These are phyloP conservation scores for Dromococcyx pavoninus DNA, from an alignment of 2,797 vertebrate genomes.

Conservation along the genomic window DNA sequence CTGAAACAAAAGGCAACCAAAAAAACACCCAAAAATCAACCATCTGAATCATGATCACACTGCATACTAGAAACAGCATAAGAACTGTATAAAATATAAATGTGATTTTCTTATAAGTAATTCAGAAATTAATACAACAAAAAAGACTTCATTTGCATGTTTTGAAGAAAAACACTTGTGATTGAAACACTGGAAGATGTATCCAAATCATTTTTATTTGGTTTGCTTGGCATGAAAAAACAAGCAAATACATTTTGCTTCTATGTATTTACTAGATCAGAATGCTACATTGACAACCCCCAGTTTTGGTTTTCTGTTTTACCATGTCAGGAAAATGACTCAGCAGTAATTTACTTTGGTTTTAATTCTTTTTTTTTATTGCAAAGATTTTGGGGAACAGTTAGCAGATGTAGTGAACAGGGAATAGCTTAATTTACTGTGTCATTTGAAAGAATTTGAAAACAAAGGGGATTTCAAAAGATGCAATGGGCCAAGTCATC, in stretches of 20 bases:
- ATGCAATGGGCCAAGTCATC: neutral
- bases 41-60: neutral
- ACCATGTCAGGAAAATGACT: slow-evolving; percentile 3
- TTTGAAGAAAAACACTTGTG: neutral
- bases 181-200: neutral
- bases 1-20: neutral
- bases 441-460: slow-evolving; percentile 22
- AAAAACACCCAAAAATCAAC: fast-evolving
- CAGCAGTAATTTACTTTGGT: neutral
- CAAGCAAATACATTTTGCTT: neutral
- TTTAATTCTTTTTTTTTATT: neutral
- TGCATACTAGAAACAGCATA: neutral
- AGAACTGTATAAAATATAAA: neutral
- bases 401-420: neutral
- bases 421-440: slow-evolving; percentile 6
- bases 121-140: neutral
- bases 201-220: neutral
- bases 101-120: neutral
- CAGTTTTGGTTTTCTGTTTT: neutral
- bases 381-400: neutral
- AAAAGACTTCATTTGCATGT: neutral
- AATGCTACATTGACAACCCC: neutral
- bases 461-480: slow-evolving; percentile 33
- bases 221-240: neutral
- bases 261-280: neutral